phyloP scores from a whole-genome alignment of 2,888 invertebrate species.

The Drosophila pseudotakahashii region DNA sequence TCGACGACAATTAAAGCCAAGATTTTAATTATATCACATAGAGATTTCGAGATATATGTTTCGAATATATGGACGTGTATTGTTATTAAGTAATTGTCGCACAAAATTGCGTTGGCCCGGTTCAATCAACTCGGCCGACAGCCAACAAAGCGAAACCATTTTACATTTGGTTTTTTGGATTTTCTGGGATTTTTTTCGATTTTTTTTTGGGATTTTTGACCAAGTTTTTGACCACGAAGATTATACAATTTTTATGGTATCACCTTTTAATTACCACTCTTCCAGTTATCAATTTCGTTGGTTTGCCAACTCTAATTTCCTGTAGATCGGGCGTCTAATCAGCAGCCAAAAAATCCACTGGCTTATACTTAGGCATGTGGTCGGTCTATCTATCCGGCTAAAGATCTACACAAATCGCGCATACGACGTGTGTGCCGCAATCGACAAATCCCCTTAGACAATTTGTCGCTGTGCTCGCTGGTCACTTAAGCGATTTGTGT shows the following conservation, averaged over 20 bases:
- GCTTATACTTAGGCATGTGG: neutral
- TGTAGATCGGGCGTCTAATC: conserved; percentile 24
- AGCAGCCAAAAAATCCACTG: neutral
- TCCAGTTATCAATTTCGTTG: conserved; percentile 14
- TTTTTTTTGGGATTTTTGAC: neutral
- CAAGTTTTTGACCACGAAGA: no score
- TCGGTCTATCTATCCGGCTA: neutral
- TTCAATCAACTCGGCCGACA: conserved; percentile 40
- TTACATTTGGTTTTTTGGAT: neutral
- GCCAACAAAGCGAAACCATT: conserved; percentile 35
- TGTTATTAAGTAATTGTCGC: conserved; percentile 46
- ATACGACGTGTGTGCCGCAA: conserved; percentile 39
- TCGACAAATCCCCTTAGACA: conserved; percentile 37
- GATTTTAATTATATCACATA: conserved; percentile 31
- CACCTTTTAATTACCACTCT: neutral
- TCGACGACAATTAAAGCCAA: conserved; percentile 30
- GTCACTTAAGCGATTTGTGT: conserved; percentile 25
- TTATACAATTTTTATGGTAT: no score
- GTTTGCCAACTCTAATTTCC: conserved; percentile 10
- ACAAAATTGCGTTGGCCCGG: conserved; percentile 35
- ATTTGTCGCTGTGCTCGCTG: conserved; percentile 26
- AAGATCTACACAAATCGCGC: conserved; percentile 11
- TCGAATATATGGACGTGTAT: conserved; percentile 10
- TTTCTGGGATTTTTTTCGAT: neutral
- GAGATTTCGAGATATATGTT: neutral